Evolutionary conservation across 1,140 invertebrate genomes (phyloP).

Genomic region (Conopomorpha cramerella): DNA sequence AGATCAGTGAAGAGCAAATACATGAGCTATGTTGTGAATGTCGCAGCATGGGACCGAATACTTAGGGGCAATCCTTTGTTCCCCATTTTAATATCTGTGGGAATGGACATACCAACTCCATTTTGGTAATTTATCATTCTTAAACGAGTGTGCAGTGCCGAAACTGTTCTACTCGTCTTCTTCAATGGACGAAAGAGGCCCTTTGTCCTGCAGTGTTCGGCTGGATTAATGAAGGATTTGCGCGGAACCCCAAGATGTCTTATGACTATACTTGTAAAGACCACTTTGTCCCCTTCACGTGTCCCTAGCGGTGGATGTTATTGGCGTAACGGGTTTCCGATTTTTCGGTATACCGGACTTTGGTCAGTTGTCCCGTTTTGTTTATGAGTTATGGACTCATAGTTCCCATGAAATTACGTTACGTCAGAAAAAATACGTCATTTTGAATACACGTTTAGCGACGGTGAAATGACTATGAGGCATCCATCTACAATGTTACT

Average conservation of each 20-base stretch:
- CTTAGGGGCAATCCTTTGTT: constrained; percentile 38
- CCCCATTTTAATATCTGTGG: constrained; percentile 54
- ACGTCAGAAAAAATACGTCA: too few relatives aligned
- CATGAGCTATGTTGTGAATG: too few relatives aligned
- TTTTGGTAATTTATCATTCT: constrained; percentile 57
- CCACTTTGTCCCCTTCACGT: too few relatives aligned
- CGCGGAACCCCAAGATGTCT: background rate
- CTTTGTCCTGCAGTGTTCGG: constrained; percentile 16
- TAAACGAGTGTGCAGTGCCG: constrained; percentile 36
- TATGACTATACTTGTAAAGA: too few relatives aligned
- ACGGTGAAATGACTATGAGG: too few relatives aligned
- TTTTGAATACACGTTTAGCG: too few relatives aligned
- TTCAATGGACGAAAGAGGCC: constrained; percentile 22
- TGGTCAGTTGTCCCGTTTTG: background rate
- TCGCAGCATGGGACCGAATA: constrained; percentile 34
- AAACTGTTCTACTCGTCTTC: constrained; percentile 31
- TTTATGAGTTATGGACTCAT: background rate
- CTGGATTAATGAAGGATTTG: background rate
- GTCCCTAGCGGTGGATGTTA: too few relatives aligned
- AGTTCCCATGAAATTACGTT: background rate
- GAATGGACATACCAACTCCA: constrained; percentile 55
- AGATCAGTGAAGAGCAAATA: too few relatives aligned
- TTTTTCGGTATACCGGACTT: background rate
- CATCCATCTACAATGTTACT: too few relatives aligned
- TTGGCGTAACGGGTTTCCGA: background rate